These are phyloP conservation scores for Seladonia tumulorum DNA, from an alignment of 2,888 invertebrate species.

Conservation along the genomic window DNA sequence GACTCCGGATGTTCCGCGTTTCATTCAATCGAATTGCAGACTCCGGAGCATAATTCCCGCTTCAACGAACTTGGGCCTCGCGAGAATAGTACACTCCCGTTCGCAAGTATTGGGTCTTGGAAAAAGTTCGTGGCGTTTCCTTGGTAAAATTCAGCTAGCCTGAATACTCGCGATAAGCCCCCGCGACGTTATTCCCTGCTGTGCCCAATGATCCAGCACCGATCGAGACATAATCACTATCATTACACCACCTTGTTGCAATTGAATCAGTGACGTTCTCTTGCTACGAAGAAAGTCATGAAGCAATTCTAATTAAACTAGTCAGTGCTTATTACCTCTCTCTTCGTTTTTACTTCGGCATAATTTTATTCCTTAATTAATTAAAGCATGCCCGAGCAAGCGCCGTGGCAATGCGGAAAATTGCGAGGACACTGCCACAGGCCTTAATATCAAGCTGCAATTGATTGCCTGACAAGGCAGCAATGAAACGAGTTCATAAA, in stretches of 20 bases:
- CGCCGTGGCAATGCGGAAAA: constrained; percentile 24
- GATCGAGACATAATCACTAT: constrained; percentile 25
- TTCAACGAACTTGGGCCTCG: not conserved
- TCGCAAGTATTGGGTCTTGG: too few relatives aligned
- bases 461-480: constrained; percentile 18
- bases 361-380: constrained; percentile 62
- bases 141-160: too few relatives aligned
- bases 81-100: not conserved
- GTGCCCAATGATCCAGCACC: constrained; percentile 30
- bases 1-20: constrained; percentile 39
- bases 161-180: not conserved
- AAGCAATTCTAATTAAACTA: constrained; percentile 41
- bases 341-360: constrained; percentile 22
- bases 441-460: constrained; percentile 1
- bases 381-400: constrained; percentile 30
- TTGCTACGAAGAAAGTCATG: constrained; percentile 25
- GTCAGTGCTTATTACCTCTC: constrained; percentile 36
- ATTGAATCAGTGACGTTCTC: constrained; percentile 22
- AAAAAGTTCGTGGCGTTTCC: too few relatives aligned
- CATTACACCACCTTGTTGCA: constrained; percentile 42
- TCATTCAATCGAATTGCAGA: constrained; percentile 2
- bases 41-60: not conserved
- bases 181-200: not conserved
- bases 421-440: constrained; percentile 7
- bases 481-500: constrained; percentile 32